Evolutionary conservation across 2,888 invertebrate genomes (phyloP).

Genomic region (Zygogramma bicolorata): DNA sequence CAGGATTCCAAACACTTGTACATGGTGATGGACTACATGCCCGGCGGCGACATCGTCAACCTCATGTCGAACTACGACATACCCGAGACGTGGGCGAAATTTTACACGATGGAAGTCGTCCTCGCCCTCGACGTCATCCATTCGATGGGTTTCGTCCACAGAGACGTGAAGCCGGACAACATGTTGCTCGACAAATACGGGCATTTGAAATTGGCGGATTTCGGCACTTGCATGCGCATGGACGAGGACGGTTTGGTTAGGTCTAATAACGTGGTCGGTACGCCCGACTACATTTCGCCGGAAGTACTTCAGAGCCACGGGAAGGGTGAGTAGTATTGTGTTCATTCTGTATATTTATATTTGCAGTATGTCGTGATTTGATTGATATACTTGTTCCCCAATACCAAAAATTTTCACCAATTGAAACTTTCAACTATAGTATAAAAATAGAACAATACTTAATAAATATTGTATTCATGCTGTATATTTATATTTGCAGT

Average conservation of each 20-base stretch:
- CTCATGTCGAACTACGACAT: constrained; percentile 99
- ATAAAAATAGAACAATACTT: no score
- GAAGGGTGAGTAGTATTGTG: constrained; percentile 51
- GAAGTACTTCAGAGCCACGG: constrained; percentile 98
- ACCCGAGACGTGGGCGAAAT: constrained; percentile 82
- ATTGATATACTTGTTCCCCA: no score
- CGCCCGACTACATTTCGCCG: constrained; percentile 99
- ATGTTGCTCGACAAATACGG: constrained; percentile 96
- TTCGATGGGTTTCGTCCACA: constrained; percentile 95
- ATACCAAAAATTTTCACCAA: neutral
- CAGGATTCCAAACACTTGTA: constrained; percentile 96
- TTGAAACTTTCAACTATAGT: no score
- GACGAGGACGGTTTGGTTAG: constrained; percentile 94
- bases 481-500: no score
- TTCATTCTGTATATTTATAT: no score
- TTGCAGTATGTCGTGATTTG: no score
- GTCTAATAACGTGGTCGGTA: constrained; percentile 98
- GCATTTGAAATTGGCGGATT: constrained; percentile 98
- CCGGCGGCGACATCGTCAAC: constrained; percentile 97
- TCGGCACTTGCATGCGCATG: constrained; percentile 99
- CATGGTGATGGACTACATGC: constrained; percentile 99
- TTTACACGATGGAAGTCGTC: constrained; percentile 68
- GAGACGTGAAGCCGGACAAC: constrained; percentile 99
- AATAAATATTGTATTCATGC: no score
- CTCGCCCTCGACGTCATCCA: constrained; percentile 98